These are phyloP conservation scores for Nesoenas mayeri DNA, from an alignment of 2,113 vertebrate genomes.

Conservation along the genomic window DNA sequence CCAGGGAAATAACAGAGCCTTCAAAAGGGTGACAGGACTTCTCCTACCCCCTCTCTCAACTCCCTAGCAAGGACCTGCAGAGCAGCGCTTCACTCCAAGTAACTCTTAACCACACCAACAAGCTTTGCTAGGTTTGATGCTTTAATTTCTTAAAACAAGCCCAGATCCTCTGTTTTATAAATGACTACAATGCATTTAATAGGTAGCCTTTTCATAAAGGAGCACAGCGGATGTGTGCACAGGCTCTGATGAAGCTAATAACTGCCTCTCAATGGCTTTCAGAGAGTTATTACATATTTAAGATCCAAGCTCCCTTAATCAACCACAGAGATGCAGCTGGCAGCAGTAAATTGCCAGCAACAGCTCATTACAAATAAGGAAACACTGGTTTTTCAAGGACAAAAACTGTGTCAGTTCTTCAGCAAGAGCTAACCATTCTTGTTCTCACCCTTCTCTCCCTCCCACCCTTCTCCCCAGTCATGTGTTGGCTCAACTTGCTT, in stretches of 20 bases:
- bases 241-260: slow-evolving; percentile 65
- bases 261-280: slow-evolving; percentile 57
- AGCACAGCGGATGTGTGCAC: slow-evolving; percentile 25
- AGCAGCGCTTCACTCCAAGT: background rate
- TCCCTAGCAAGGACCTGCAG: background rate
- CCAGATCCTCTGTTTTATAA: background rate
- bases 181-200: slow-evolving; percentile 32
- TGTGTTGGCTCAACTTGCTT: background rate
- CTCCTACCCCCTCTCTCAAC: background rate
- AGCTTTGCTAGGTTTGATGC: background rate
- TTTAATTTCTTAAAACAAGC: background rate
- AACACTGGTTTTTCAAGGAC: slow-evolving; percentile 63
- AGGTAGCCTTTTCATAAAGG: slow-evolving; percentile 39
- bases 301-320: slow-evolving; percentile 61
- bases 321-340: slow-evolving; percentile 72
- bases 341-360: slow-evolving; percentile 63
- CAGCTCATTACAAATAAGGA: slow-evolving; percentile 70
- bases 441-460: background rate
- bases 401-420: slow-evolving; percentile 39
- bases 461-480: background rate
- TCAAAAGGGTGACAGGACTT: background rate
- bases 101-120: background rate
- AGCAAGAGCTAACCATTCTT: background rate
- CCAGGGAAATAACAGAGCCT: background rate
- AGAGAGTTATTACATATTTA: slow-evolving; percentile 64